phyloP scores from a whole-genome alignment of 2,797 vertebrate species.

The Dipus sagitta region DNA sequence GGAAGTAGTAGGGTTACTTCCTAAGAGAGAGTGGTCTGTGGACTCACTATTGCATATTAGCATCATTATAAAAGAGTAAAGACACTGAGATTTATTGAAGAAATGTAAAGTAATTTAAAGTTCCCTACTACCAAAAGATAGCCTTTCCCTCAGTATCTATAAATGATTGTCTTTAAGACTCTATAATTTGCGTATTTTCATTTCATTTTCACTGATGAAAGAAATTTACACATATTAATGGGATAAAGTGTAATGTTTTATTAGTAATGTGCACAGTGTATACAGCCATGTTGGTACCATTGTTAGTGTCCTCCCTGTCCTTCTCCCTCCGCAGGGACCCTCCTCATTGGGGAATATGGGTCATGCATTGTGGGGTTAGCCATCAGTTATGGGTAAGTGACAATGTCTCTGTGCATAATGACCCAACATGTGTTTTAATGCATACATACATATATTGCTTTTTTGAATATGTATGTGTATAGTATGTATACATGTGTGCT shows the following conservation, averaged over 20 bases:
- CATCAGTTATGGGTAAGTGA: no score
- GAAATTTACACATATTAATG: background rate
- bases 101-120: conserved; percentile 9
- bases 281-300: no score
- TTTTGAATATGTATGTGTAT: no score
- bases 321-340: no score
- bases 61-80: background rate
- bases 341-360: no score
- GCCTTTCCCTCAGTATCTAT: background rate
- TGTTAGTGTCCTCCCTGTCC: no score
- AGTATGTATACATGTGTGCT: no score
- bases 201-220: background rate
- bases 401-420: no score
- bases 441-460: background rate
- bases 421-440: no score
- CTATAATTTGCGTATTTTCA: background rate
- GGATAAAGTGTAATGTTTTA: background rate
- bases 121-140: background rate
- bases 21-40: background rate
- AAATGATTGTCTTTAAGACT: background rate
- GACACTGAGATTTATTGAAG: background rate
- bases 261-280: no score
- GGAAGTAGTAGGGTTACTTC: background rate
- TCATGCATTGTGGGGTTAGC: no score
- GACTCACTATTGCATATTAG: background rate